Percentiles rank a stretch among this genome's conserved stretches.
phyloP scores from a whole-genome alignment of 2,888 invertebrate species.

The Agriotes lineatus region DNA sequence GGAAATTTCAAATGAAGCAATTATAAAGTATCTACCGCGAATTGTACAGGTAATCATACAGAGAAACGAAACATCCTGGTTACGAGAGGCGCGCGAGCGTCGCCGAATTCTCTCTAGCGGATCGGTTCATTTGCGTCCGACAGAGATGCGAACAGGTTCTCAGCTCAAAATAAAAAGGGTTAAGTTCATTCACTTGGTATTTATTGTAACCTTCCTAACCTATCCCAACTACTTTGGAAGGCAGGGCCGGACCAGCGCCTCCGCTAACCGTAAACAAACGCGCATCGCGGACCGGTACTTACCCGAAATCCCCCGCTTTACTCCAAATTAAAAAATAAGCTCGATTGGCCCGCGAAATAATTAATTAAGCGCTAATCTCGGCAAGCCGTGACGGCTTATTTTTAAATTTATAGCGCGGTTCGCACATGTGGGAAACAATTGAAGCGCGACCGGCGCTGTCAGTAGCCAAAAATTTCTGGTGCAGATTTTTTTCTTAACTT shows the following conservation, averaged over 20 bases:
- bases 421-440: too few relatives aligned
- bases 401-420: too few relatives aligned
- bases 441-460: too few relatives aligned
- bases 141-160: slow-evolving; percentile 30
- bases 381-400: too few relatives aligned
- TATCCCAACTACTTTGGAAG: slow-evolving; percentile 58
- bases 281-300: too few relatives aligned
- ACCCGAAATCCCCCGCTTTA: too few relatives aligned
- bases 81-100: background rate
- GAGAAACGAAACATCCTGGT: slow-evolving; percentile 4
- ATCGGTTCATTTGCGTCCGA: slow-evolving; percentile 3
- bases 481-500: too few relatives aligned
- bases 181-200: slow-evolving; percentile 64
- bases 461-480: too few relatives aligned
- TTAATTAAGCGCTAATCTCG: too few relatives aligned
- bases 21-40: slow-evolving; percentile 18
- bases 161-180: slow-evolving; percentile 39
- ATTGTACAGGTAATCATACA: slow-evolving; percentile 15
- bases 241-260: slow-evolving; percentile 25
- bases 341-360: too few relatives aligned
- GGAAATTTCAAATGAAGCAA: slow-evolving; percentile 23
- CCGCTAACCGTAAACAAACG: too few relatives aligned
- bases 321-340: too few relatives aligned
- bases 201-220: slow-evolving; percentile 65
- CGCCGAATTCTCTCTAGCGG: slow-evolving; percentile 9